A percentile compares a stretch with the other conserved stretches of the same genome.
These are phyloP conservation scores for Calidris pygmaea DNA, from an alignment of 2,113 vertebrate genomes.

Conservation along the genomic window DNA sequence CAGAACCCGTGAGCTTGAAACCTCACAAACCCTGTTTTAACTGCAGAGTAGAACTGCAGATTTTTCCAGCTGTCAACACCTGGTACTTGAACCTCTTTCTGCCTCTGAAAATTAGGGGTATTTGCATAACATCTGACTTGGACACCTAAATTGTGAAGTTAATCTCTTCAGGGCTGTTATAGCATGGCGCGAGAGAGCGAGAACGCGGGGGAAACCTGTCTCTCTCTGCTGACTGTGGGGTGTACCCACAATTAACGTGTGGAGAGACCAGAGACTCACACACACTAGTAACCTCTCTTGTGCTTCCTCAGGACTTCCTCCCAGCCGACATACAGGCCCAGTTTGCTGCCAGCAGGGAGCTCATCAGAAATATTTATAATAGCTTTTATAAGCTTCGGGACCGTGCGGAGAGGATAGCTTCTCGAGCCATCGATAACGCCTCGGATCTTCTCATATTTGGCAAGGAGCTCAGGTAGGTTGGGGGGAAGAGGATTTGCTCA, in stretches of 20 bases:
- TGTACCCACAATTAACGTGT: not conserved
- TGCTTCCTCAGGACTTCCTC: conserved; percentile 86
- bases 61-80: not conserved
- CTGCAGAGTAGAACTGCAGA: not conserved
- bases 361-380: conserved; percentile 91
- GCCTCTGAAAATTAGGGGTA: not conserved
- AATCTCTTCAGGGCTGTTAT: not conserved
- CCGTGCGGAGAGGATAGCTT: conserved; percentile 86
- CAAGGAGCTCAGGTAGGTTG: conserved; percentile 87
- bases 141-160: not conserved
- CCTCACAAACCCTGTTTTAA: not conserved
- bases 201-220: not conserved
- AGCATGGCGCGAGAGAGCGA: fast-evolving
- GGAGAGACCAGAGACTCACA: no score
- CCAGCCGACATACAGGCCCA: conserved; percentile 91
- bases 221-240: not conserved
- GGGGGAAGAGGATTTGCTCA: not conserved
- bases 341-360: conserved; percentile 89
- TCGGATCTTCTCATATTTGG: conserved; percentile 92
- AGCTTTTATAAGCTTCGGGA: conserved; percentile 93
- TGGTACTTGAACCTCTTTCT: not conserved
- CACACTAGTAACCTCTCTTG: not conserved
- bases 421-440: conserved; percentile 89
- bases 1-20: not conserved
- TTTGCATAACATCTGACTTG: not conserved